A percentile compares a stretch with the other conserved stretches of the same genome.
phyloP scores from a whole-genome alignment of 2,888 invertebrate species.

The Dyspetes luteomarginatus region DNA sequence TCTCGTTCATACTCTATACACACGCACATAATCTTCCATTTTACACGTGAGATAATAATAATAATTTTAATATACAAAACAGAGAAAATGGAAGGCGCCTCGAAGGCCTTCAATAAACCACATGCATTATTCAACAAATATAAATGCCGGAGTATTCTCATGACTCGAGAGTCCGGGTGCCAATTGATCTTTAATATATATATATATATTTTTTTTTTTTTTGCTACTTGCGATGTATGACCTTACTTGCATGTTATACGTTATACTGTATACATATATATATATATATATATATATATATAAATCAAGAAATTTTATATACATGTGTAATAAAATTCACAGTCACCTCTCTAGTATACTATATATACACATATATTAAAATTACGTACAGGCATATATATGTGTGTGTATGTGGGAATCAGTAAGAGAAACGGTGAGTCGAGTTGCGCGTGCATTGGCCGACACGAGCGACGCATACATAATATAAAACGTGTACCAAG shows the following conservation, averaged over 20 bases:
- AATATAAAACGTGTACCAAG: conserved; percentile 44
- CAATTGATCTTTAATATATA: conserved; percentile 68
- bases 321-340: background rate
- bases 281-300: too few relatives aligned
- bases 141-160: conserved; percentile 64
- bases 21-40: background rate
- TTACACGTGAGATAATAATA: background rate
- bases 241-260: conserved; percentile 37
- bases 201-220: conserved; percentile 50
- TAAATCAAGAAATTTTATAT: conserved; percentile 19
- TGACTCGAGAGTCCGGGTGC: conserved; percentile 60
- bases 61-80: background rate
- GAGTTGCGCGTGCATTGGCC: conserved; percentile 63
- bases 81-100: conserved; percentile 38
- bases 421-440: conserved; percentile 42
- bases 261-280: too few relatives aligned
- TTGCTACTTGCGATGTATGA: conserved; percentile 45
- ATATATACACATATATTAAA: background rate
- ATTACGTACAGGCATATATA: background rate
- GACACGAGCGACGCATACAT: conserved; percentile 55
- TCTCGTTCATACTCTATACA: background rate
- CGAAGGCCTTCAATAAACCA: conserved; percentile 26
- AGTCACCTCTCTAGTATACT: background rate
- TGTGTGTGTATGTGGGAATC: background rate
- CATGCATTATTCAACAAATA: conserved; percentile 1